phyloP scores from a whole-genome alignment of 2,797 vertebrate species.

The Dromococcyx pavoninus region DNA sequence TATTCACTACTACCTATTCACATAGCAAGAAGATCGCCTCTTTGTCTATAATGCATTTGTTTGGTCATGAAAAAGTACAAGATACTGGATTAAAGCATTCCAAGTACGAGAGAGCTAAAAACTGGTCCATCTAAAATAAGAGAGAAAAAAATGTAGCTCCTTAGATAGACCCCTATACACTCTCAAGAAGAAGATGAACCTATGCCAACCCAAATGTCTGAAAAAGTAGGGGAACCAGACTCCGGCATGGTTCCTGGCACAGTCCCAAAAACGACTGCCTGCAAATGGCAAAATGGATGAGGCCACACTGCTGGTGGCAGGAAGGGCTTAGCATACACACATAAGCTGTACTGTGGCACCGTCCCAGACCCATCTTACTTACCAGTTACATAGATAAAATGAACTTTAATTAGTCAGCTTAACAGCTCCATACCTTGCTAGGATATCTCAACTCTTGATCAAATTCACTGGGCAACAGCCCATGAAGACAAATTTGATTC shows the following conservation, averaged over 20 bases:
- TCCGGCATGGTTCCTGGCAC: fast-evolving
- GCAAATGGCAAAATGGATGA: fast-evolving
- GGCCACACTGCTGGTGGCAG: not conserved
- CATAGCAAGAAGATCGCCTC: not conserved
- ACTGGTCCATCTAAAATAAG: not conserved
- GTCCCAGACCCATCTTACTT: not conserved
- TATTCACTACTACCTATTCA: not conserved
- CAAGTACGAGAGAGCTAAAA: not conserved
- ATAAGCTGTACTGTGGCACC: not conserved
- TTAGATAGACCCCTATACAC: not conserved
- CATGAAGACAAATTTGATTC: not conserved
- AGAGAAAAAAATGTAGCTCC: not conserved
- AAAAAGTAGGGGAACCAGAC: not conserved
- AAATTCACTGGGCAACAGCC: not conserved
- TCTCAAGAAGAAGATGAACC: not conserved
- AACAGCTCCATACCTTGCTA: not conserved
- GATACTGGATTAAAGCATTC: not conserved
- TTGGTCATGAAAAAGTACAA: not conserved
- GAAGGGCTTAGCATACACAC: not conserved
- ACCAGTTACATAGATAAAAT: not conserved
- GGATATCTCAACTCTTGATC: not conserved
- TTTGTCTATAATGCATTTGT: not conserved
- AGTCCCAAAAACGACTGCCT: not conserved
- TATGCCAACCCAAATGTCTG: fast-evolving
- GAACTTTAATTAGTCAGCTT: not conserved